Conservation (phyloP, 1,140 invertebrate species). For the Bombus affinis region DNA sequence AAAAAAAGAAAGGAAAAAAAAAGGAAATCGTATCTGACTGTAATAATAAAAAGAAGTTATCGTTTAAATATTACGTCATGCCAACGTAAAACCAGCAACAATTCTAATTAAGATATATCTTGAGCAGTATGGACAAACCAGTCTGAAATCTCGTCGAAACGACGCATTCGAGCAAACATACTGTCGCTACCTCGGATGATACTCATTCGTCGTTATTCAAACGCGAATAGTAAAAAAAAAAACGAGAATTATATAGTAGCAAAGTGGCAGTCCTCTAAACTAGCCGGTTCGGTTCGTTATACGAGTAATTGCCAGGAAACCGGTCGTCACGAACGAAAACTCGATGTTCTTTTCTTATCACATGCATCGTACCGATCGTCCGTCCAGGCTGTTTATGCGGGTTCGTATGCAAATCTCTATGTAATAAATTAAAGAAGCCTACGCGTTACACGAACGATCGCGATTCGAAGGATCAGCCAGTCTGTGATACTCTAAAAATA, state of each 20-base stretch:
- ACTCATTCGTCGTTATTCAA: neutral
- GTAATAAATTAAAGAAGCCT: constrained; percentile 19
- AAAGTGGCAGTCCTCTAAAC: neutral
- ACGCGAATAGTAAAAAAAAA: neutral
- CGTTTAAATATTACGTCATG: neutral
- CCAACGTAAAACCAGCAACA: neutral
- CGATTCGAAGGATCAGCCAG: neutral
- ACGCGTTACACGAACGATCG: neutral
- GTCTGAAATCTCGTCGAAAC: neutral
- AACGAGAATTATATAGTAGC: neutral
- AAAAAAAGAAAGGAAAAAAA: no score
- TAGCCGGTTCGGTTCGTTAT: constrained; percentile 34
- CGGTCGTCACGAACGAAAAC: constrained; percentile 6
- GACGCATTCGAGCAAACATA: no score
- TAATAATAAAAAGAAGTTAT: neutral
- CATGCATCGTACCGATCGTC: neutral
- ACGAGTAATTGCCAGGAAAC: constrained; percentile 31
- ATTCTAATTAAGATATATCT: neutral
- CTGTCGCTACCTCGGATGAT: neutral
- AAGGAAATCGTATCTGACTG: no score
- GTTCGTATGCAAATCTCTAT: constrained; percentile 12
- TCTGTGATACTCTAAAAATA: neutral
- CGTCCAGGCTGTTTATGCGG: neutral
- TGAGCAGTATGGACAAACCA: neutral
- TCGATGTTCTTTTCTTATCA: constrained; percentile 4